A percentile compares a stretch with the other conserved stretches of the same genome.
Evolutionary conservation across 2,888 invertebrate species (phyloP).

Genomic region (Archips xylosteana): DNA sequence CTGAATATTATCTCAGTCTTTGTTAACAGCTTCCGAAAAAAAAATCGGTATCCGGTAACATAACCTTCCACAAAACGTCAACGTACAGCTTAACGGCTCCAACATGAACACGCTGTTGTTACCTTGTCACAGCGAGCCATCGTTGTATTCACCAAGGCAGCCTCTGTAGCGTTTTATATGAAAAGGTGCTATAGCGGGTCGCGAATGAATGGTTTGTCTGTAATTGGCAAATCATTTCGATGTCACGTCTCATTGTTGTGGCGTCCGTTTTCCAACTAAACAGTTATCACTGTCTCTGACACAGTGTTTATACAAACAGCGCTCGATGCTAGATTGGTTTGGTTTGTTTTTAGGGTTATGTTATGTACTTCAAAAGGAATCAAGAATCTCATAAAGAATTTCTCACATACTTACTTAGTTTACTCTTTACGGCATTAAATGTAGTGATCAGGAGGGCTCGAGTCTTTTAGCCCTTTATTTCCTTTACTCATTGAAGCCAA

Average conservation of each 20-base stretch:
- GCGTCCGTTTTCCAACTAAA: constrained; percentile 16
- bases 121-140: background rate
- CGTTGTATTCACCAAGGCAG: background rate
- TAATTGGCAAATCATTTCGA: constrained; percentile 19
- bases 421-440: no score
- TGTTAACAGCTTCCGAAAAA: background rate
- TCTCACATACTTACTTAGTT: no score
- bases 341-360: no score
- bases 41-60: background rate
- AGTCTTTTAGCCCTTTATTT: no score
- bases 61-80: background rate
- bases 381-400: no score
- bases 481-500: no score
- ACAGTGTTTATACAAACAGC: constrained; percentile 6
- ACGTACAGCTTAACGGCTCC: background rate
- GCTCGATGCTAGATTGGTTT: no score
- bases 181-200: background rate
- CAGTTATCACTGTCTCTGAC: constrained; percentile 1
- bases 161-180: background rate
- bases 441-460: no score
- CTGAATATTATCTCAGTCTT: background rate
- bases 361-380: no score
- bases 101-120: background rate
- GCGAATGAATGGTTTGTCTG: background rate
- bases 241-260: constrained; percentile 20